Conservation (phyloP, 1,140 invertebrate species). For the Maconellicoccus hirsutus region DNA sequence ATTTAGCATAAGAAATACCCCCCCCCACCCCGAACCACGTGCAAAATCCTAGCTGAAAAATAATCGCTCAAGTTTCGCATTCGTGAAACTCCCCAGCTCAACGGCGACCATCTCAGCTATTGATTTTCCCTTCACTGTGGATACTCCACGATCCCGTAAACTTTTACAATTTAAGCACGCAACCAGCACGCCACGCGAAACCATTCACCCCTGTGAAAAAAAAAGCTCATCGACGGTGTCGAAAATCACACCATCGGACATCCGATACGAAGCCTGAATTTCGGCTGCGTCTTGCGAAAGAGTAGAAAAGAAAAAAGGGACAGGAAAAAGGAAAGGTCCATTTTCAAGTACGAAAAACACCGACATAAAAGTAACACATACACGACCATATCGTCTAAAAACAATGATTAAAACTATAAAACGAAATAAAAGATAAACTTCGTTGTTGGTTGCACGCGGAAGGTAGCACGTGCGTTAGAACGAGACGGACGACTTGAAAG, state of each 20-base stretch:
- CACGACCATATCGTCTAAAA: not conserved
- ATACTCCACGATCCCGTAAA: too few species aligned
- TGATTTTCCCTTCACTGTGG: too few species aligned
- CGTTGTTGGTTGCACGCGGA: not conserved
- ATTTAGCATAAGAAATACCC: too few species aligned
- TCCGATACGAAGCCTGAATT: not conserved
- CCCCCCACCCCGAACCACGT: too few species aligned
- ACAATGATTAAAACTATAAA: conserved; percentile 5
- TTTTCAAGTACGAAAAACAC: not conserved
- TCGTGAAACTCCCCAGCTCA: too few species aligned
- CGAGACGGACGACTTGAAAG: not conserved
- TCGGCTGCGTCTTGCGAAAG: too few species aligned
- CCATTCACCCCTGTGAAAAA: not conserved
- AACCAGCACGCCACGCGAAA: not conserved
- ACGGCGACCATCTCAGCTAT: too few species aligned
- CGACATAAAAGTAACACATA: not conserved
- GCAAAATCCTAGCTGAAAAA: too few species aligned
- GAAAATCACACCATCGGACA: not conserved
- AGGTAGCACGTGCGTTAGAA: not conserved
- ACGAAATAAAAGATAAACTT: not conserved
- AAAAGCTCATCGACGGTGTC: not conserved
- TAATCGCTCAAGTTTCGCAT: too few species aligned
- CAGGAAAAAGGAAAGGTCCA: too few species aligned
- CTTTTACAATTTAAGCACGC: too few species aligned
- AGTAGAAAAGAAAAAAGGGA: too few species aligned